Percentiles rank a stretch among this genome's conserved stretches.
phyloP scores from a whole-genome alignment of 2,888 invertebrate genomes.

The Lepidocyrtinus sp. region DNA sequence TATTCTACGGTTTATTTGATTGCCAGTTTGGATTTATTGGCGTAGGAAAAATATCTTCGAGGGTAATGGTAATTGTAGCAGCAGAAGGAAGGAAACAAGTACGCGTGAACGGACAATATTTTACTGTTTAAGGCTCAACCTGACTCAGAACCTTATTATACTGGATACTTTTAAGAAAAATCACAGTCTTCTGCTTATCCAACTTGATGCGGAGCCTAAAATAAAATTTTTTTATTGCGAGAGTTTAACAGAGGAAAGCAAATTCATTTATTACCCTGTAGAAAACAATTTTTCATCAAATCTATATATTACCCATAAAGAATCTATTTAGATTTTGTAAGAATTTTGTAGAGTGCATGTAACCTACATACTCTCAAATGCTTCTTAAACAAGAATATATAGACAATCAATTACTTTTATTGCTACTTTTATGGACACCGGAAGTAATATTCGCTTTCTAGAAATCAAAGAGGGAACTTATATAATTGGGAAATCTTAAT shows the following conservation, averaged over 20 bases:
- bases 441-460: background rate
- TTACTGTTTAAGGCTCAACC: background rate
- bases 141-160: too few relatives aligned
- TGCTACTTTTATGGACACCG: background rate
- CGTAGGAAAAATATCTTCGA: constrained; percentile 15
- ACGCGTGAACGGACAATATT: background rate
- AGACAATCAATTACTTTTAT: background rate
- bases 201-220: too few relatives aligned
- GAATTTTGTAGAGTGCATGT: background rate
- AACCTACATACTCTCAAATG: background rate
- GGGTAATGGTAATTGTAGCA: background rate
- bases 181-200: too few relatives aligned
- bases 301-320: background rate
- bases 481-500: background rate
- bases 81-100: background rate
- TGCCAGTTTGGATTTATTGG: constrained; percentile 34
- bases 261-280: background rate
- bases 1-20: constrained; percentile 36
- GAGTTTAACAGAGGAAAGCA: too few relatives aligned
- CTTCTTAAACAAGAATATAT: background rate
- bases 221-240: too few relatives aligned
- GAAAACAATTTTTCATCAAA: background rate
- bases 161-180: too few relatives aligned
- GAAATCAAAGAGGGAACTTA: background rate
- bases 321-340: background rate